phyloP scores from a whole-genome alignment of 2,113 vertebrate species.

The Callopanchax toddi region DNA sequence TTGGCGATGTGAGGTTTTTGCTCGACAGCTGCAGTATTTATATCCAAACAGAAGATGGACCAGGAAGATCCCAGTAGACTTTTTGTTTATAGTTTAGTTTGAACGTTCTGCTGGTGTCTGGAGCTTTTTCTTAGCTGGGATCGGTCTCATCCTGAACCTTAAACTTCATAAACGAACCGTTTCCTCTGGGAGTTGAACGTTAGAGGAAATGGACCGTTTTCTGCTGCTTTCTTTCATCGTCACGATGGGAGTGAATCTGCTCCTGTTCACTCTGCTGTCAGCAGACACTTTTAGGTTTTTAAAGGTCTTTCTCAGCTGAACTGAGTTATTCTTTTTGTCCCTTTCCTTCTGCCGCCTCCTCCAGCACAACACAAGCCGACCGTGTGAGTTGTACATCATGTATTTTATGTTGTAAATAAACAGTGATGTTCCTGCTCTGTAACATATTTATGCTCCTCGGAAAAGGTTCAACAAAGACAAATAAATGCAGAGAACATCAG shows the following conservation, averaged over 20 bases:
- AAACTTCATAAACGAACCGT: no score
- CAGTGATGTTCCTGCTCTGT: slow-evolving; percentile 62
- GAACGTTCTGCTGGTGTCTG: no score
- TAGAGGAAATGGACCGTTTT: not conserved
- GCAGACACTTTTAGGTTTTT: not conserved
- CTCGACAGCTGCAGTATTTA: no score
- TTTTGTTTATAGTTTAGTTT: no score
- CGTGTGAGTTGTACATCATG: slow-evolving; percentile 58
- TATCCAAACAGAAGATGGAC: no score
- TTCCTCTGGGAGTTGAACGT: no score
- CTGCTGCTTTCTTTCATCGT: no score
- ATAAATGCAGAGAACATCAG: slow-evolving; percentile 61
- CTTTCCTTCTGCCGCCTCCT: not conserved
- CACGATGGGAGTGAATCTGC: not conserved
- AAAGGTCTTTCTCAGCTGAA: not conserved
- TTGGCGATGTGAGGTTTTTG: no score
- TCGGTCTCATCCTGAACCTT: no score
- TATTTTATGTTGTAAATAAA: slow-evolving; percentile 77
- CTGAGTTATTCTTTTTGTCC: not conserved
- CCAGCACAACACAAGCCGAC: slow-evolving; percentile 41
- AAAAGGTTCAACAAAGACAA: slow-evolving; percentile 22
- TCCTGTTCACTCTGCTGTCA: slow-evolving; percentile 4
- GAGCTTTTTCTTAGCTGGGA: no score
- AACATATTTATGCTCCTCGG: slow-evolving; percentile 70
- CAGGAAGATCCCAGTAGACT: no score